phyloP scores from a whole-genome alignment of 2,888 invertebrate species.

The Danaus chrysippus region DNA sequence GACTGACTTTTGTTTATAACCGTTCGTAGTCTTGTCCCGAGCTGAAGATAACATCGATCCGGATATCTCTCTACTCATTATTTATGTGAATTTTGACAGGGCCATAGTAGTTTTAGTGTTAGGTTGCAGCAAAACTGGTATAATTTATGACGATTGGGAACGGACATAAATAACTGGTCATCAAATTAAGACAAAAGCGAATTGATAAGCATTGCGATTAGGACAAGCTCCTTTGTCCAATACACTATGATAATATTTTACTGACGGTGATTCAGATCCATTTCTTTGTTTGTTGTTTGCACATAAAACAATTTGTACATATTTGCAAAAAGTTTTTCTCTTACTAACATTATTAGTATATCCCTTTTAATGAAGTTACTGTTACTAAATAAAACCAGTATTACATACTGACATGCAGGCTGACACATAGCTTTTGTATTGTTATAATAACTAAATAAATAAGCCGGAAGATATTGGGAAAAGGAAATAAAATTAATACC shows the following conservation, averaged over 20 bases:
- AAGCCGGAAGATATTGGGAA: slow-evolving; percentile 63
- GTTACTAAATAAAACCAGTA: too few relatives aligned
- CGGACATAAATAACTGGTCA: slow-evolving; percentile 64
- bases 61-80: slow-evolving; percentile 59
- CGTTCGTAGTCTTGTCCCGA: slow-evolving; percentile 62
- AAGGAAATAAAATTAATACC: slow-evolving; percentile 74
- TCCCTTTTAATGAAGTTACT: too few relatives aligned
- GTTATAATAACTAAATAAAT: slow-evolving; percentile 15
- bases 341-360: too few relatives aligned
- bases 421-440: neutral
- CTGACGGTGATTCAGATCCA: slow-evolving; percentile 41
- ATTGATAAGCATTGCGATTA: slow-evolving; percentile 64
- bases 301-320: too few relatives aligned
- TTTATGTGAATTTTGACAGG: slow-evolving; percentile 77
- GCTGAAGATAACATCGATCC: slow-evolving; percentile 63
- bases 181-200: slow-evolving; percentile 76
- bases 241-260: slow-evolving; percentile 64
- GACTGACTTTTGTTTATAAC: slow-evolving; percentile 71
- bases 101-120: slow-evolving; percentile 47
- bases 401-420: too few relatives aligned
- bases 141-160: slow-evolving; percentile 69
- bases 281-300: slow-evolving; percentile 24
- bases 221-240: slow-evolving; percentile 63
- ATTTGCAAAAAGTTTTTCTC: too few relatives aligned
- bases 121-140: slow-evolving; percentile 59